phyloP scores from a whole-genome alignment of 2,888 invertebrate genomes.

The Penaeus monodon region DNA sequence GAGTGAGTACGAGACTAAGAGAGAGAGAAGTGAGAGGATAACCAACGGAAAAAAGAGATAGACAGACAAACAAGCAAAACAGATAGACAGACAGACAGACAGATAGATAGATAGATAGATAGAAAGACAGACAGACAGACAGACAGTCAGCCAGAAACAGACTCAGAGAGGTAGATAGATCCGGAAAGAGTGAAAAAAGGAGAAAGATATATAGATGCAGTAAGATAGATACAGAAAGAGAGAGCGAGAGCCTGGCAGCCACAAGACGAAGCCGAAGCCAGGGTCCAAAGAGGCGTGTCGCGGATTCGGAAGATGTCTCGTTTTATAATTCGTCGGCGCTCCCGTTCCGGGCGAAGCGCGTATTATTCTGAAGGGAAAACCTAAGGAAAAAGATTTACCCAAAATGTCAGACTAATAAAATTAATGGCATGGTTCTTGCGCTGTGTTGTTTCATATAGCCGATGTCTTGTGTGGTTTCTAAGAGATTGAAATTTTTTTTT shows the following conservation, averaged over 20 bases:
- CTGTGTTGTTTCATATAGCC: conserved; percentile 30
- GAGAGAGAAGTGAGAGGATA: too few relatives aligned
- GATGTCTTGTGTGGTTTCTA: neutral
- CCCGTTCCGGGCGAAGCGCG: conserved; percentile 38
- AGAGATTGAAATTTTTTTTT: too few relatives aligned
- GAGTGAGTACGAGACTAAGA: too few relatives aligned
- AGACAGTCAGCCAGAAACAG: too few relatives aligned
- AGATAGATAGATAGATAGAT: too few relatives aligned
- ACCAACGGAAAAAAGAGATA: too few relatives aligned
- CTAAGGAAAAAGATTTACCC: conserved; percentile 51
- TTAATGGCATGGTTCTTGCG: conserved; percentile 33
- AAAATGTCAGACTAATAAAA: conserved; percentile 48
- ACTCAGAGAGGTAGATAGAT: too few relatives aligned
- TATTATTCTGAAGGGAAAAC: conserved; percentile 48
- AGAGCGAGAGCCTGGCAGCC: neutral
- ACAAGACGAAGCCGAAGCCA: conserved; percentile 24
- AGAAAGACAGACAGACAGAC: too few relatives aligned
- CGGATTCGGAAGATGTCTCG: conserved; percentile 32
- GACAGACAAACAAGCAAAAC: too few relatives aligned
- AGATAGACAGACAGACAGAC: too few relatives aligned
- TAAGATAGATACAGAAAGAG: neutral
- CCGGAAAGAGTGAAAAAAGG: too few relatives aligned
- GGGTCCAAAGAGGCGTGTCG: neutral
- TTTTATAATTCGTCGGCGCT: conserved; percentile 48
- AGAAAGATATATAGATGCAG: too few relatives aligned